Evolutionary conservation across 2,113 vertebrate genomes (phyloP).

Genomic region (Perccottus glenii): DNA sequence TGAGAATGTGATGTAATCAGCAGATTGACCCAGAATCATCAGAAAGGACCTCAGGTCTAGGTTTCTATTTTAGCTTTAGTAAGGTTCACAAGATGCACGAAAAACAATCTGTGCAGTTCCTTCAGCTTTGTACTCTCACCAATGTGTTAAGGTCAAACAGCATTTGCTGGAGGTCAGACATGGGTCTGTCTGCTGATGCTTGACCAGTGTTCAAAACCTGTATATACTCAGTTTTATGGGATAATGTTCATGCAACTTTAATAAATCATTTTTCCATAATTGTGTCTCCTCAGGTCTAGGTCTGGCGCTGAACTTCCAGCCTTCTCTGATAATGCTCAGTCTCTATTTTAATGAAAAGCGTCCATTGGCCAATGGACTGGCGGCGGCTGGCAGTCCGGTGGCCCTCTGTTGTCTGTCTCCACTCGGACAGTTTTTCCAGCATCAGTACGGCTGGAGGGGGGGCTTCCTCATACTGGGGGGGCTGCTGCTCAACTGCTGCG

Average conservation of each 20-base stretch:
- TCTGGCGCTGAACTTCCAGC: conserved; percentile 92
- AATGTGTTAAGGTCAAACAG: too few species aligned
- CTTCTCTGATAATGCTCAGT: conserved; percentile 94
- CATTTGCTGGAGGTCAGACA: too few species aligned
- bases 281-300: conserved; percentile 82
- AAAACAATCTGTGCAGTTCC: too few species aligned
- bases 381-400: conserved; percentile 90
- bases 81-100: too few species aligned
- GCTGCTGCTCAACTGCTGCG: conserved; percentile 93
- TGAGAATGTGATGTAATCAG: too few species aligned
- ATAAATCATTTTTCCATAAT: not conserved
- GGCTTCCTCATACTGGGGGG: conserved; percentile 92
- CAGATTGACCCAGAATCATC: too few species aligned
- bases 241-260: not conserved
- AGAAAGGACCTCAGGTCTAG: too few species aligned
- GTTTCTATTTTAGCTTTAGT: too few species aligned
- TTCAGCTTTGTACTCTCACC: too few species aligned
- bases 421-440: conserved; percentile 86
- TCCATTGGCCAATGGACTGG: conserved; percentile 90
- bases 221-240: not conserved
- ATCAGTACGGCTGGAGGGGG: conserved; percentile 88
- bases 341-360: conserved; percentile 89
- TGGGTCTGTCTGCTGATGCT: too few species aligned
- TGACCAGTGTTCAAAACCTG: too few species aligned
- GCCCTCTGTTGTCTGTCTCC: conserved; percentile 92